phyloP scores from a whole-genome alignment of 2,888 invertebrate species.

The Allygus modestus region DNA sequence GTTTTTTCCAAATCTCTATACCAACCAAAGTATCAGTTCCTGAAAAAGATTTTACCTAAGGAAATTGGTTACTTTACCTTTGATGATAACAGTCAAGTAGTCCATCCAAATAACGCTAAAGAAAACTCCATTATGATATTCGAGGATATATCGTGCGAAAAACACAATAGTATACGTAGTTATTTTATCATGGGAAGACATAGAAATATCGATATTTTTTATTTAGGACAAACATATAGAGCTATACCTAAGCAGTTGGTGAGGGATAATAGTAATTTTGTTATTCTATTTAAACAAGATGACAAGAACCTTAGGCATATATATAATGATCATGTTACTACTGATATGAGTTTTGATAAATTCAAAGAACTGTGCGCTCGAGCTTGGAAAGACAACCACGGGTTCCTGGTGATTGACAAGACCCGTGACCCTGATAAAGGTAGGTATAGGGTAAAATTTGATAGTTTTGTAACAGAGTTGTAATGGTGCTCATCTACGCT shows the following conservation, averaged over 20 bases:
- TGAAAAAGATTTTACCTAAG: slow-evolving; percentile 9
- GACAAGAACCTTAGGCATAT: slow-evolving; percentile 72
- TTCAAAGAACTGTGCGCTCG: slow-evolving; percentile 71
- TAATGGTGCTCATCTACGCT: not conserved
- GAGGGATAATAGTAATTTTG: slow-evolving; percentile 73
- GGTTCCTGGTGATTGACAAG: slow-evolving; percentile 65
- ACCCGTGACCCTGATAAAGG: slow-evolving; percentile 69
- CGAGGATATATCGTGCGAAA: slow-evolving; percentile 55
- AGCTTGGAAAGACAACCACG: slow-evolving; percentile 70
- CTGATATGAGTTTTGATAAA: slow-evolving; percentile 61
- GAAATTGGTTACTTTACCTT: slow-evolving; percentile 35
- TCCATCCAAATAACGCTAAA: slow-evolving; percentile 31
- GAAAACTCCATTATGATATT: slow-evolving; percentile 60
- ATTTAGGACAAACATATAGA: slow-evolving; percentile 59
- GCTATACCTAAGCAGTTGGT: slow-evolving; percentile 72
- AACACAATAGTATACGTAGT: slow-evolving; percentile 32
- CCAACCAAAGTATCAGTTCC: slow-evolving; percentile 60
- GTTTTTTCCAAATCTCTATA: slow-evolving; percentile 60
- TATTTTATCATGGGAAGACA: slow-evolving; percentile 59
- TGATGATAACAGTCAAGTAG: slow-evolving; percentile 33
- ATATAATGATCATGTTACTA: slow-evolving; percentile 56
- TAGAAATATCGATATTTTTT: slow-evolving; percentile 54
- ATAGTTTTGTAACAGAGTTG: slow-evolving; percentile 64
- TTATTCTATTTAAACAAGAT: slow-evolving; percentile 73
- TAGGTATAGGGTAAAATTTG: slow-evolving; percentile 71